phyloP scores from a whole-genome alignment of 1,140 invertebrate species.

The Diorhabda elongata region DNA sequence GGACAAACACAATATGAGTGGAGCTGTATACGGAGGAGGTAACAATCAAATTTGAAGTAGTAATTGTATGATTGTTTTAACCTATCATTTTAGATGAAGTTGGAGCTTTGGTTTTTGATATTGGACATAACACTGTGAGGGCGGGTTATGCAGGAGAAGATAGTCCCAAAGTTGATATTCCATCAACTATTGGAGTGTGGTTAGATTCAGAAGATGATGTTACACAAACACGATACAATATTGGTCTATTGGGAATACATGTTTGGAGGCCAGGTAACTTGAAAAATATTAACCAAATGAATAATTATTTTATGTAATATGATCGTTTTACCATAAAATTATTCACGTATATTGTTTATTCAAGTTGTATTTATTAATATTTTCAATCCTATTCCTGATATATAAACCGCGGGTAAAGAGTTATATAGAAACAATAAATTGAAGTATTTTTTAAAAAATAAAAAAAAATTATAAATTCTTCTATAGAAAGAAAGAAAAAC shows the following conservation, averaged over 20 bases:
- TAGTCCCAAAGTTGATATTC: slow-evolving; percentile 81
- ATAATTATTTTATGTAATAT: too few relatives aligned
- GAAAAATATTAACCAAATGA: too few relatives aligned
- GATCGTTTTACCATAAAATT: too few relatives aligned
- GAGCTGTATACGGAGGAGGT: slow-evolving; percentile 52
- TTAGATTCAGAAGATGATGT: slow-evolving; percentile 55
- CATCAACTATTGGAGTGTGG: slow-evolving; percentile 67
- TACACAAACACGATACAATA: slow-evolving; percentile 54
- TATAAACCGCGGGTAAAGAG: too few relatives aligned
- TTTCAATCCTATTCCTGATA: too few relatives aligned
- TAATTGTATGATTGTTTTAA: slow-evolving; percentile 18
- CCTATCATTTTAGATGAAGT: slow-evolving; percentile 61
- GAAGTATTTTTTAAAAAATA: too few relatives aligned
- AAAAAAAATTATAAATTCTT: too few relatives aligned
- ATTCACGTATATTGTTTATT: too few relatives aligned
- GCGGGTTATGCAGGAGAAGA: slow-evolving; percentile 88
- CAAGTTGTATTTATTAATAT: too few relatives aligned
- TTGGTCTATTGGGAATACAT: slow-evolving; percentile 59
- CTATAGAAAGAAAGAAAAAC: too few relatives aligned
- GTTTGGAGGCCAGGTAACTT: slow-evolving; percentile 34
- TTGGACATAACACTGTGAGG: slow-evolving; percentile 62
- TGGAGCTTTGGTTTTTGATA: slow-evolving; percentile 73
- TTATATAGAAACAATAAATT: too few relatives aligned
- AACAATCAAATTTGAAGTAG: slow-evolving; percentile 17
- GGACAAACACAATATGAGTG: slow-evolving; percentile 42